These are phyloP conservation scores for Lamproptera curius DNA, from an alignment of 2,888 invertebrate species.

Conservation along the genomic window DNA sequence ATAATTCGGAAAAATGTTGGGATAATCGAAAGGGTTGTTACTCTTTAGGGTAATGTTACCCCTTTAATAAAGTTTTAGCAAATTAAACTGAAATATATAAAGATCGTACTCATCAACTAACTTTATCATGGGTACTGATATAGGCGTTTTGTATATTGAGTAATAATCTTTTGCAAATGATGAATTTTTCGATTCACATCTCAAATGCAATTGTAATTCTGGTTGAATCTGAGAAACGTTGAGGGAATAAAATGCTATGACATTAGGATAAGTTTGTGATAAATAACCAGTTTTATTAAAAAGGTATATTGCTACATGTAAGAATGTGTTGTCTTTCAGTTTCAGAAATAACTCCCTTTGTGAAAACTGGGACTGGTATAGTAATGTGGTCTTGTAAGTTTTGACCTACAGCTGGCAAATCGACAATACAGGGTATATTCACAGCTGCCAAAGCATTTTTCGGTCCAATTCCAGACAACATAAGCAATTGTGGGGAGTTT, in stretches of 20 bases:
- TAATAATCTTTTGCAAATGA: neutral
- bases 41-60: constrained; percentile 77
- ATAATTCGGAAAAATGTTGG: constrained; percentile 81
- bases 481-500: constrained; percentile 69
- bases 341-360: constrained; percentile 38
- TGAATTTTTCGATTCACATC: constrained; percentile 43
- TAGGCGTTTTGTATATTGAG: constrained; percentile 42
- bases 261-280: constrained; percentile 76
- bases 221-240: constrained; percentile 43
- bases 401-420: constrained; percentile 67
- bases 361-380: constrained; percentile 52
- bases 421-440: constrained; percentile 47
- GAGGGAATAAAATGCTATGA: constrained; percentile 38
- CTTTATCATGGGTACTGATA: constrained; percentile 36
- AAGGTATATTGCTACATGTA: constrained; percentile 64
- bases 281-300: constrained; percentile 69
- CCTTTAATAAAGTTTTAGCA: constrained; percentile 70
- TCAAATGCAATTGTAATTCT: constrained; percentile 44
- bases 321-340: constrained; percentile 33
- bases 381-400: constrained; percentile 75
- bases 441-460: constrained; percentile 46
- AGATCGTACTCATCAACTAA: constrained; percentile 42
- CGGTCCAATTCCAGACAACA: constrained; percentile 74
- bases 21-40: constrained; percentile 75
- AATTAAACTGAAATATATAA: constrained; percentile 45